Evolutionary conservation across 2,888 invertebrate genomes (phyloP).

Genomic region (Vandiemenella viatica): DNA sequence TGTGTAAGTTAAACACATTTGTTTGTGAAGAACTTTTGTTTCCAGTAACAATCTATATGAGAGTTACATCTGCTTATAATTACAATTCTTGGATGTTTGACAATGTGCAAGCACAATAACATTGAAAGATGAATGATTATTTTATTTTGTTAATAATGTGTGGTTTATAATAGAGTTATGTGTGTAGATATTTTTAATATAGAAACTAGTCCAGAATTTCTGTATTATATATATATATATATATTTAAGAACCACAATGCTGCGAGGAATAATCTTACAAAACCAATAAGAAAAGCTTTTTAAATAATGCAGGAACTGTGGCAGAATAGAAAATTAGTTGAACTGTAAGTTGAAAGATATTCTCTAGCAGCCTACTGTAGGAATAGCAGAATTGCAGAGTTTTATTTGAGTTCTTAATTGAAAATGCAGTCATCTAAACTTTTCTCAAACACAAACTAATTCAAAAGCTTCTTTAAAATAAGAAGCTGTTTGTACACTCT

Average conservation of each 20-base stretch:
- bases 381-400: no score
- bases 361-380: no score
- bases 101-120: constrained; percentile 15
- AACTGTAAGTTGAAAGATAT: no score
- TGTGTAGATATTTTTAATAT: constrained; percentile 11
- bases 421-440: no score
- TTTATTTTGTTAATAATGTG: constrained; percentile 12
- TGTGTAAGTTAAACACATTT: neutral
- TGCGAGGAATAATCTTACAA: constrained; percentile 5
- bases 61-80: neutral
- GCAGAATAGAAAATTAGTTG: no score
- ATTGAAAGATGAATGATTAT: constrained; percentile 6
- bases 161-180: constrained; percentile 3
- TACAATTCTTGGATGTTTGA: constrained; percentile 9
- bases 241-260: neutral
- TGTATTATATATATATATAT: constrained; percentile 8
- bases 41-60: neutral
- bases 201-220: constrained; percentile 11
- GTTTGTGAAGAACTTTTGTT: neutral
- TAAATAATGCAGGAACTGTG: no score
- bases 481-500: no score
- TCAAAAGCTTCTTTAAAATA: no score
- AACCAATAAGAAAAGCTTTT: neutral
- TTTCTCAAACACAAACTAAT: no score
- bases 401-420: no score